Conservation (phyloP, 2,113 vertebrate genomes). For the Origma solitaria region DNA sequence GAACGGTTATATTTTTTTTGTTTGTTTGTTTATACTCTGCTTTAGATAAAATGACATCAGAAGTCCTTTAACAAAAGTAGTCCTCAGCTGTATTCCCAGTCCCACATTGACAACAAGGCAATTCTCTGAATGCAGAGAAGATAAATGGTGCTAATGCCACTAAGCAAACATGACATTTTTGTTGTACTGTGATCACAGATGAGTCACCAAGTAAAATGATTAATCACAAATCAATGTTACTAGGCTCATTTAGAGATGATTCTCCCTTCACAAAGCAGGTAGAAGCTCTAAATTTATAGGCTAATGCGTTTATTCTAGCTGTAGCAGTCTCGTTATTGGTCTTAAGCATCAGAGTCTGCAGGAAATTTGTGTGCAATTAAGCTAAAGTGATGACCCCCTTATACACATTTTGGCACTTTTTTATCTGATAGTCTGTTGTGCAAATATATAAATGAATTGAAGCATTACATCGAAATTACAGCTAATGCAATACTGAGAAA, state of each 20-base stretch:
- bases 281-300: conserved; percentile 70
- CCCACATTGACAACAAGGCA: conserved; percentile 65
- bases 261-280: conserved; percentile 62
- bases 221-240: conserved; percentile 78
- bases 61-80: conserved; percentile 9
- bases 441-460: conserved; percentile 74
- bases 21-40: background rate
- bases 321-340: conserved; percentile 65
- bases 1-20: background rate
- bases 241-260: conserved; percentile 74
- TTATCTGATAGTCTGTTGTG: conserved; percentile 62
- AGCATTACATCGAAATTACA: conserved; percentile 72
- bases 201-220: conserved; percentile 77
- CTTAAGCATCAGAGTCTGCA: conserved; percentile 56
- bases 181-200: conserved; percentile 69
- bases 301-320: conserved; percentile 76
- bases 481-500: conserved; percentile 69
- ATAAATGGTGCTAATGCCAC: conserved; percentile 72
- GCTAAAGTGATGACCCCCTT: conserved; percentile 67
- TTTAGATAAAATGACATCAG: background rate
- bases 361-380: conserved; percentile 75
- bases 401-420: conserved; percentile 70
- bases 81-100: conserved; percentile 33
- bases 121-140: conserved; percentile 66
- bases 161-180: conserved; percentile 75